Percentiles rank a stretch among this genome's conserved stretches.
Conservation (phyloP, 1,140 invertebrate species). For the Drosophila neocordata region DNA sequence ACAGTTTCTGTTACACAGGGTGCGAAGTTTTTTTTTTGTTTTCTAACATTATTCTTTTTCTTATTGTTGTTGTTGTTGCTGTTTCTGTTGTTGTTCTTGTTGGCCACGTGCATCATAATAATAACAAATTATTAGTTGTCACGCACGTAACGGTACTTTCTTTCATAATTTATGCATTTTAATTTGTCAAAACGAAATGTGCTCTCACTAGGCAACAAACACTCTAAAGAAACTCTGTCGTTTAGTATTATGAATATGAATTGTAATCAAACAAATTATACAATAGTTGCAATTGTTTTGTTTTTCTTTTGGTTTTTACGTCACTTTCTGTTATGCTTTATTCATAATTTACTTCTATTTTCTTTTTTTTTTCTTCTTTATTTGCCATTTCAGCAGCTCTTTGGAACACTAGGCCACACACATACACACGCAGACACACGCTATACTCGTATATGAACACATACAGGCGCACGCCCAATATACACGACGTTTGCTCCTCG, state of each 20-base stretch:
- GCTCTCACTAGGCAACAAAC: conserved; percentile 6
- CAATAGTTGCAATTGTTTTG: conserved; percentile 19
- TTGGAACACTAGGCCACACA: conserved; percentile 29
- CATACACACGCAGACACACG: conserved; percentile 10
- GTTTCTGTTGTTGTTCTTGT: conserved; percentile 19
- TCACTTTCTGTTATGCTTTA: conserved; percentile 40
- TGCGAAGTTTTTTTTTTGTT: conserved; percentile 14
- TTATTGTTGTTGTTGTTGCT: conserved; percentile 28
- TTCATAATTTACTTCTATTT: conserved; percentile 57
- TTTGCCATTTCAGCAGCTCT: conserved; percentile 46
- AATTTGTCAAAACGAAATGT: conserved; percentile 72
- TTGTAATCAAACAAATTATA: conserved; percentile 17
- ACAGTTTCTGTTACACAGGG: background rate
- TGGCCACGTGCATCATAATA: conserved; percentile 76
- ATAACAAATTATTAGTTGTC: conserved; percentile 81
- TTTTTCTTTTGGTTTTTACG: conserved; percentile 27
- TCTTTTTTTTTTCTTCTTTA: background rate
- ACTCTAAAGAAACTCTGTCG: conserved; percentile 3
- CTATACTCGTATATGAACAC: background rate
- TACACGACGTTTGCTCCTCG: conserved; percentile 27
- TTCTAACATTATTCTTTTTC: conserved; percentile 30
- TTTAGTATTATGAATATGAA: conserved; percentile 33
- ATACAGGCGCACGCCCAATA: conserved; percentile 28
- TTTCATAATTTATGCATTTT: conserved; percentile 82
- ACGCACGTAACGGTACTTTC: conserved; percentile 81